A percentile compares a stretch with the other conserved stretches of the same genome.
Conservation (phyloP, 1,140 invertebrate genomes). For the Drosophila sp. region DNA sequence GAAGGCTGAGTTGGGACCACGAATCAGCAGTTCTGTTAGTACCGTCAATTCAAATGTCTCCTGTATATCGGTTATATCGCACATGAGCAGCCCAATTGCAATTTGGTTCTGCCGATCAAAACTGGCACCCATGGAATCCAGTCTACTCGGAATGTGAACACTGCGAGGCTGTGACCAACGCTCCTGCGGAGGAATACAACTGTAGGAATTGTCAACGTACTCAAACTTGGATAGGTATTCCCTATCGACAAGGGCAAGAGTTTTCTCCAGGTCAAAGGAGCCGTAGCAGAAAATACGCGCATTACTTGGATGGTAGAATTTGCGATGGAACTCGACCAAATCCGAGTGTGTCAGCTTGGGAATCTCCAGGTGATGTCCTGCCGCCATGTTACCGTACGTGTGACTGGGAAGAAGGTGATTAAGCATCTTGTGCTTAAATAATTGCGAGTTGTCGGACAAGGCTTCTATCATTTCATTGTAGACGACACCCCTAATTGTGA, state of each 20-base stretch:
- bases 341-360: conserved; percentile 92
- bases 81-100: conserved; percentile 90
- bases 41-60: conserved; percentile 92
- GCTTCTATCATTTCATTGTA: conserved; percentile 99
- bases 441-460: conserved; percentile 92
- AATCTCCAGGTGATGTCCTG: conserved; percentile 94
- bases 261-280: conserved; percentile 92
- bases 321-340: conserved; percentile 92
- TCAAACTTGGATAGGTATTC: conserved; percentile 88
- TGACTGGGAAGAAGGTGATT: conserved; percentile 91
- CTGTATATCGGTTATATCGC: conserved; percentile 91
- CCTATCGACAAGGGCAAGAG: conserved; percentile 91
- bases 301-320: conserved; percentile 96
- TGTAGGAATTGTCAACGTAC: conserved; percentile 87
- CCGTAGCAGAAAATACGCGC: conserved; percentile 95
- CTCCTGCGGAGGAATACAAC: conserved; percentile 89
- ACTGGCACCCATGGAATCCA: conserved; percentile 92
- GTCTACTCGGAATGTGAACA: conserved; percentile 88
- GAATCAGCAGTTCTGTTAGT: conserved; percentile 90
- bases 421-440: conserved; percentile 89
- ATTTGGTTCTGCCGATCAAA: conserved; percentile 93
- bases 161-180: conserved; percentile 89
- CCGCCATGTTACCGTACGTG: conserved; percentile 93
- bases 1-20: conserved; percentile 95
- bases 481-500: conserved; percentile 96